Conservation (phyloP, 2,888 invertebrate species). For the Priocnemis perturbator region DNA sequence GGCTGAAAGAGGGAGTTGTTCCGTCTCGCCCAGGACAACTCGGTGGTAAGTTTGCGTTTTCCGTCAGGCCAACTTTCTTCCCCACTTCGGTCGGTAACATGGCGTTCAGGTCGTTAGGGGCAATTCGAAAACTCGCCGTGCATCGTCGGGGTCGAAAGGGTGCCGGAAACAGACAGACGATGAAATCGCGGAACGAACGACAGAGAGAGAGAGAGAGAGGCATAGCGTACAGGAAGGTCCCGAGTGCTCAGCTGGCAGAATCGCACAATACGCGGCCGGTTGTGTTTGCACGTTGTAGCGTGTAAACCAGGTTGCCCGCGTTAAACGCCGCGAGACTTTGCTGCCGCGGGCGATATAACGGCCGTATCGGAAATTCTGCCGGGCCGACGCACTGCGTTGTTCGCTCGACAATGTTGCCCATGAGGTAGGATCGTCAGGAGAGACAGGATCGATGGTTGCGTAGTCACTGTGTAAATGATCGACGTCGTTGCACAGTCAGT, state of each 20-base stretch:
- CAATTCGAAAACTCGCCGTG: conserved; percentile 36
- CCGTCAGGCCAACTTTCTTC: conserved; percentile 7
- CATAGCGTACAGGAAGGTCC: too few relatives aligned
- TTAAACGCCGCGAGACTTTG: conserved; percentile 36
- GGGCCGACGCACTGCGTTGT: conserved; percentile 12
- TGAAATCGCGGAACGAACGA: too few relatives aligned
- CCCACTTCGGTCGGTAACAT: neutral
- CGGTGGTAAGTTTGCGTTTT: conserved; percentile 20
- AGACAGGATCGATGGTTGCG: neutral
- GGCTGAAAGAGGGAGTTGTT: too few relatives aligned
- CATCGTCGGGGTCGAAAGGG: conserved; percentile 12
- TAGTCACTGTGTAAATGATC: too few relatives aligned
- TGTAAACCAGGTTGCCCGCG: conserved; percentile 23
- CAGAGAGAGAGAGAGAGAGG: too few relatives aligned
- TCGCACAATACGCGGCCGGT: conserved; percentile 18
- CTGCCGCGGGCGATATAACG: conserved; percentile 36
- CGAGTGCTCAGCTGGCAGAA: too few relatives aligned
- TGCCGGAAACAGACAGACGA: conserved; percentile 33
- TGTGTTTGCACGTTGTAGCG: conserved; percentile 20
- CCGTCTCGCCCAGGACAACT: too few relatives aligned
- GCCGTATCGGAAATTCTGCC: conserved; percentile 41
- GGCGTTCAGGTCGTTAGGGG: conserved; percentile 41
- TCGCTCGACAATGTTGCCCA: neutral
- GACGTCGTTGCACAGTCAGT: too few relatives aligned
- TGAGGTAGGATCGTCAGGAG: too few relatives aligned